These are phyloP conservation scores for Thymelicus lineola DNA, from an alignment of 2,888 invertebrate genomes.

Conservation along the genomic window DNA sequence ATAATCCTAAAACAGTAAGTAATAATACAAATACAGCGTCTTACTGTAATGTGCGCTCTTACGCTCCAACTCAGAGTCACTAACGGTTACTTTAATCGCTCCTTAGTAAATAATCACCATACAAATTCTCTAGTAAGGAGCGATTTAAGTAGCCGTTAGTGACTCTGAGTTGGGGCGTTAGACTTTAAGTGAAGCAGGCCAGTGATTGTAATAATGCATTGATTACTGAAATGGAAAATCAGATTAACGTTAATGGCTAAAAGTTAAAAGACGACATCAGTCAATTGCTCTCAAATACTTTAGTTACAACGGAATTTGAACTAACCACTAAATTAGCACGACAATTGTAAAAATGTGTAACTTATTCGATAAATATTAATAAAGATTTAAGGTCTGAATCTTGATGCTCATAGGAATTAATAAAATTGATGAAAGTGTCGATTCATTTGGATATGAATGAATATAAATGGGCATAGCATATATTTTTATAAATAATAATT, in stretches of 20 bases:
- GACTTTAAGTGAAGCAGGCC: background rate
- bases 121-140: too few relatives aligned
- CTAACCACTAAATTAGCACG: background rate
- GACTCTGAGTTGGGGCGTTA: too few relatives aligned
- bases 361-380: background rate
- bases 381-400: too few relatives aligned
- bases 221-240: background rate
- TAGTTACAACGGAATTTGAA: background rate
- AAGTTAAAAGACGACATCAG: conserved; percentile 12
- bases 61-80: too few relatives aligned
- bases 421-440: too few relatives aligned
- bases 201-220: background rate
- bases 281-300: conserved; percentile 19
- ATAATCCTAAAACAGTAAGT: background rate
- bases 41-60: background rate
- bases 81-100: too few relatives aligned
- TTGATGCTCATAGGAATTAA: too few relatives aligned
- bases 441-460: too few relatives aligned
- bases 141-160: too few relatives aligned
- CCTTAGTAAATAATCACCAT: too few relatives aligned
- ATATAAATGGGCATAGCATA: too few relatives aligned
- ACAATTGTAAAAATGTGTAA: background rate
- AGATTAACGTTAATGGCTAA: background rate
- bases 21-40: background rate
- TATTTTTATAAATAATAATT: too few relatives aligned